Percentiles rank a stretch among this genome's conserved stretches.
Evolutionary conservation across 2,113 vertebrate genomes (phyloP).

Genomic region (Polypterus senegalus): DNA sequence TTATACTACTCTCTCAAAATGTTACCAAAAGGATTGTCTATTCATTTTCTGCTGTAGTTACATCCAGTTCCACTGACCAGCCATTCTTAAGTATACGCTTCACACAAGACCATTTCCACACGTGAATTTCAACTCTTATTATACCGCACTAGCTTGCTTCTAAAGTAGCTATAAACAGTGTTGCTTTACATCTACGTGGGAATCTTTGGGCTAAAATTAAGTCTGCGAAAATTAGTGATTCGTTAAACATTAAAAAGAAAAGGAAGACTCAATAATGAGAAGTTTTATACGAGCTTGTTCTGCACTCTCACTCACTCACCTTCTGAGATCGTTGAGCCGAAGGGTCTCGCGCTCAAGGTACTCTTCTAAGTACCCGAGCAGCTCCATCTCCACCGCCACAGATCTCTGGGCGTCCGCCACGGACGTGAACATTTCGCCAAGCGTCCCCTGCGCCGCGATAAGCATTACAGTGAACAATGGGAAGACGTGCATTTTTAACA

Average conservation of each 20-base stretch:
- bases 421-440: slow-evolving; percentile 46
- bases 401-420: slow-evolving; percentile 46
- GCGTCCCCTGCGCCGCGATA: slow-evolving; percentile 3
- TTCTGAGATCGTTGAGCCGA: slow-evolving; percentile 46
- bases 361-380: slow-evolving; percentile 36
- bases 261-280: background rate
- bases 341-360: slow-evolving; percentile 48
- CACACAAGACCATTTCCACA: too few relatives aligned
- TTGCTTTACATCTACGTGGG: background rate
- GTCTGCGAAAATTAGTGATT: background rate
- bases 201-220: background rate
- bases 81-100: too few relatives aligned
- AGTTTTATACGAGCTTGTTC: background rate
- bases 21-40: too few relatives aligned
- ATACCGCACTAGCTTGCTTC: background rate
- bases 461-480: background rate
- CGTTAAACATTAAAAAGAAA: background rate
- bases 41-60: too few relatives aligned
- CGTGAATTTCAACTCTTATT: too few relatives aligned
- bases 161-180: background rate
- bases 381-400: slow-evolving; percentile 38
- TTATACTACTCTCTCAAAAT: too few relatives aligned
- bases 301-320: slow-evolving; percentile 32
- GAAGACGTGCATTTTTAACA: too few relatives aligned
- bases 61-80: too few relatives aligned